Evolutionary conservation across 2,797 vertebrate genomes (phyloP).

Genomic region (Hydrolagus colliei): DNA sequence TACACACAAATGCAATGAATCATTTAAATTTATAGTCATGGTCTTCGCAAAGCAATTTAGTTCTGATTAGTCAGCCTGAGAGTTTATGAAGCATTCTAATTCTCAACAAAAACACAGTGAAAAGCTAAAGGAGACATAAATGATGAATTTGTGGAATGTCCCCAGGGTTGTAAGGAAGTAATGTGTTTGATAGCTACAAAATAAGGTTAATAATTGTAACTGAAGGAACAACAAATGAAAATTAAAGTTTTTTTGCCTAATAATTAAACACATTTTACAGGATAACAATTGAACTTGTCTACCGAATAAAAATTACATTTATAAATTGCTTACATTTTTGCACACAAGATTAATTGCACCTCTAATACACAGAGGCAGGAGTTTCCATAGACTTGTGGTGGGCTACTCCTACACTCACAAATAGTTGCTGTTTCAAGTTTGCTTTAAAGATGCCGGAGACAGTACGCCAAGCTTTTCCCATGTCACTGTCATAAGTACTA

Average conservation of each 20-base stretch:
- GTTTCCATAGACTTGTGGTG: background rate
- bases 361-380: no score
- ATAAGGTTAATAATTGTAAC: background rate
- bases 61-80: background rate
- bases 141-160: no score
- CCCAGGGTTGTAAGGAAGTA: background rate
- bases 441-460: background rate
- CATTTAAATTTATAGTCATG: background rate
- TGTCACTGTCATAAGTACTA: background rate
- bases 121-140: background rate
- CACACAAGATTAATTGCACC: background rate
- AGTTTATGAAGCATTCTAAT: background rate
- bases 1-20: background rate
- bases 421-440: background rate
- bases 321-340: background rate
- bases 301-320: background rate
- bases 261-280: background rate
- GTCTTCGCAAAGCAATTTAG: background rate
- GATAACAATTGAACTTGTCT: background rate
- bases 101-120: background rate
- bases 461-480: background rate
- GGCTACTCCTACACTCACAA: background rate
- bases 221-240: background rate
- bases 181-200: background rate
- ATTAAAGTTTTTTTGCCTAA: background rate